Evolutionary conservation across 2,888 invertebrate genomes (phyloP).

Genomic region (Masnerella sp.): DNA sequence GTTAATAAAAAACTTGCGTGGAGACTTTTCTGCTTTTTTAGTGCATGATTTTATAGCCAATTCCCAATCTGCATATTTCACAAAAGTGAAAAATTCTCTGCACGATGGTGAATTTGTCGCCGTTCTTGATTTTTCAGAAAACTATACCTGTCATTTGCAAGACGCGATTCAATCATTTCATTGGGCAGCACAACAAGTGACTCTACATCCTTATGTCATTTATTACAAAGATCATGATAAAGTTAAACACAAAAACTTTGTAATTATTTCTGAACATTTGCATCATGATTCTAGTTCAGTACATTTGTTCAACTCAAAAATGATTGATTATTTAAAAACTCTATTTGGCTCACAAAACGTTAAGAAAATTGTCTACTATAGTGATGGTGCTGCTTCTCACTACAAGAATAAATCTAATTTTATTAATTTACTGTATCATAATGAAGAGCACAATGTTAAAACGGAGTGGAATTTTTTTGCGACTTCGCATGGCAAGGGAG

Average conservation of each 20-base stretch:
- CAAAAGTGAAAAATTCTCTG: neutral
- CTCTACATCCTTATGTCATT: slow-evolving; percentile 41
- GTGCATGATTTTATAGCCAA: neutral
- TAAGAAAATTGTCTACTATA: slow-evolving; percentile 20
- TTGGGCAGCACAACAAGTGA: slow-evolving; percentile 42
- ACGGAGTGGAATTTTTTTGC: slow-evolving; percentile 48
- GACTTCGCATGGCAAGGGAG: slow-evolving; percentile 41
- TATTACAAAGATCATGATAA: slow-evolving; percentile 23
- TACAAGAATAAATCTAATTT: slow-evolving; percentile 27
- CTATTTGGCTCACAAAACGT: slow-evolving; percentile 12
- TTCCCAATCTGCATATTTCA: neutral
- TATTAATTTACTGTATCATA: too few relatives aligned
- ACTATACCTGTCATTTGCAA: slow-evolving; percentile 45
- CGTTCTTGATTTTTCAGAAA: slow-evolving; percentile 47
- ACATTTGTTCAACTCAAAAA: slow-evolving; percentile 19
- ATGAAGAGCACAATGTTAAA: slow-evolving; percentile 20
- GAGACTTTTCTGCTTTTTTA: neutral
- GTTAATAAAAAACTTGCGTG: neutral
- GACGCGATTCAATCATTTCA: slow-evolving; percentile 46
- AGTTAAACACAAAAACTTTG: slow-evolving; percentile 21
- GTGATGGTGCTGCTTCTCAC: slow-evolving; percentile 23
- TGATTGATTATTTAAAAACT: slow-evolving; percentile 17
- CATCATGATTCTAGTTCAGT: slow-evolving; percentile 24
- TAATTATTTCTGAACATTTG: slow-evolving; percentile 28
- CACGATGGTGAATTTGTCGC: slow-evolving; percentile 17